A percentile compares a stretch with the other conserved stretches of the same genome.
Conservation (phyloP, 2,888 invertebrate species). For the Patella pellucida region DNA sequence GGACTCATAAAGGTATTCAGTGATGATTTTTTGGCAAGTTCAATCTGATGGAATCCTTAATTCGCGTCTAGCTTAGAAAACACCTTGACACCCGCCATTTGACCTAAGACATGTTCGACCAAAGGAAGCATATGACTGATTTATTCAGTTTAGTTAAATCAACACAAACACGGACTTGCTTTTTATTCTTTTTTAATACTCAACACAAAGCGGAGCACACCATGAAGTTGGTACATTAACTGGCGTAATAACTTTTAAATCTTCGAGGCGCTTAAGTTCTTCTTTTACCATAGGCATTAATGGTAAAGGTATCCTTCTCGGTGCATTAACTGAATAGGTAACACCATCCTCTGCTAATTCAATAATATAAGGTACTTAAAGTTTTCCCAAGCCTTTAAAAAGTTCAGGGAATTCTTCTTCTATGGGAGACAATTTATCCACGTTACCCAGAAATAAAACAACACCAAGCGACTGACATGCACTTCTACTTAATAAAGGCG, state of each 20-base stretch:
- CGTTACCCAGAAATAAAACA: neutral
- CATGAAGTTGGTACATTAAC: too few relatives aligned
- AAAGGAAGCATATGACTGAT: too few relatives aligned
- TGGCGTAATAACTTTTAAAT: too few relatives aligned
- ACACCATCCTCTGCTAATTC: neutral
- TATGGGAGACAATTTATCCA: neutral
- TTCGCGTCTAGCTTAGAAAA: constrained; percentile 22
- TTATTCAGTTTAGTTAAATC: too few relatives aligned
- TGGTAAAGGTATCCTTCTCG: too few relatives aligned
- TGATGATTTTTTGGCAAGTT: neutral
- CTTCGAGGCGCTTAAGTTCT: constrained; percentile 2
- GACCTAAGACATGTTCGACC: too few relatives aligned
- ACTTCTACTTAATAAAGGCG: neutral
- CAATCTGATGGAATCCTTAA: constrained; percentile 21
- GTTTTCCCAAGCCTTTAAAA: constrained; percentile 20
- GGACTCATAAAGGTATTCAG: constrained; percentile 24
- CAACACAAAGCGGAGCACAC: too few relatives aligned
- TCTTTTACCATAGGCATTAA: constrained; percentile 21
- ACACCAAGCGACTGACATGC: constrained; percentile 12
- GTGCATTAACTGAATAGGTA: neutral
- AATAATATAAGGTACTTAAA: neutral
- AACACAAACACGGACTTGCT: too few relatives aligned
- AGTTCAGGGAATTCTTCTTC: constrained; percentile 12
- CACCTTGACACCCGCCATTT: neutral
- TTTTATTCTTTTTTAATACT: too few relatives aligned